Base-by-base conservation (phyloP, 2,888 invertebrate species). In the Elegia similella region DNA sequence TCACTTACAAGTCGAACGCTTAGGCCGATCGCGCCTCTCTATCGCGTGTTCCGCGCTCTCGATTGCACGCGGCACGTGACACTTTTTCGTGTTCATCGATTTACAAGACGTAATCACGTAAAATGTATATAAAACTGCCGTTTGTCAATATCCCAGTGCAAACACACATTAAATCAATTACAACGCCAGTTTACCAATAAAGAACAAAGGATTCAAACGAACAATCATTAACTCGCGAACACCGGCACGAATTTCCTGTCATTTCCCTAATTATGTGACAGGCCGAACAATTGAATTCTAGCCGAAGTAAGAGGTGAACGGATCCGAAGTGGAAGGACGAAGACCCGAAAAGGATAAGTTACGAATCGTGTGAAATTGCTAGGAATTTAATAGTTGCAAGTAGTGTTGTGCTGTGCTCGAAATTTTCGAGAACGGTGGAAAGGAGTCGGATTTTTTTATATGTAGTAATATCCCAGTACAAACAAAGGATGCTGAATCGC, bases 331-430 rank as follows among this genome's bases (percentile, higher is more conserved):
- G 6, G 50, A 50, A 50, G 50, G 50, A 50, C 50, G 34, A 17
- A 34, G 3, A 6, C 15, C 34, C 34, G 12, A 50, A 50, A 50
- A 10, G 12, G 34, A 23, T 17, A 23, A 46, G 32, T 2, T 15
- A 30, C 32, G 50, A 50, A 34, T 50, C 34, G 50, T 34, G 34
- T 34, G 34, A 50, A 50, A 38, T 34, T 50, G 23, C 2, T 7
- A 38, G 38, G 38, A 12, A 38, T 38, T 1, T 12, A 38, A 38
- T 12, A 12, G 12, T 10, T 38, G 23, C 23, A 3, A 23, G 23
- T 23, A n/a, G 23, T 23, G 23, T 23, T 23, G 23, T 23, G 23
- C 23, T 5, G 23, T 23, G 23, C n/a, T n/a, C n/a, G n/a, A n/a
- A n/a, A n/a, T n/a, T n/a, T n/a, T n/a, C n/a, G n/a, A n/a, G n/a